phyloP scores from a whole-genome alignment of 2,797 vertebrate species.

The Cossypha caffra region DNA sequence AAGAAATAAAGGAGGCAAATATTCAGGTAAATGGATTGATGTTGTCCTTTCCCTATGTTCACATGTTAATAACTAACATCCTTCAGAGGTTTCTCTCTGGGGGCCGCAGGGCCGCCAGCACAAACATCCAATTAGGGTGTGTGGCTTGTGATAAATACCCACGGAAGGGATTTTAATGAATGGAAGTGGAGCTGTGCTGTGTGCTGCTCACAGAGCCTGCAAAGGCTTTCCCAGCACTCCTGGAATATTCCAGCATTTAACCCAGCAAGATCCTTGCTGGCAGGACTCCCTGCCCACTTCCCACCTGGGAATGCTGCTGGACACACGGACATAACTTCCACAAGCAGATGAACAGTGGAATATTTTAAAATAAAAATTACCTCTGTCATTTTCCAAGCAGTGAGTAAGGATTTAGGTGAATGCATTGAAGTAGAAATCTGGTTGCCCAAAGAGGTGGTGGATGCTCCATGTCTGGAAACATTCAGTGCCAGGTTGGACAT shows the following conservation, averaged over 20 bases:
- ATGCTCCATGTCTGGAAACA: not conserved
- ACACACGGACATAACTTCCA: not conserved
- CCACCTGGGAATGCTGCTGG: not conserved
- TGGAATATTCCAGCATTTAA: not conserved
- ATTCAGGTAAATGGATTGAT: slow-evolving; percentile 86
- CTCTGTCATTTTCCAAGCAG: not conserved
- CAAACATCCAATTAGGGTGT: slow-evolving; percentile 49
- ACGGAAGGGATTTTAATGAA: not conserved
- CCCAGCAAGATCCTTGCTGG: not conserved
- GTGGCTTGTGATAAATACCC: slow-evolving; percentile 31
- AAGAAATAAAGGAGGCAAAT: slow-evolving; percentile 97
- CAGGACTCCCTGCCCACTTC: not conserved
- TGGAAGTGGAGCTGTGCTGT: not conserved
- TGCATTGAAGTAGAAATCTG: not conserved
- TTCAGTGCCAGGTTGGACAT: rapidly evolving
- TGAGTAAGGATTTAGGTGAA: not conserved
- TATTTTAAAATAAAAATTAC: not conserved
- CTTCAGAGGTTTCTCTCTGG: slow-evolving; percentile 4
- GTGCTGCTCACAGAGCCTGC: not conserved
- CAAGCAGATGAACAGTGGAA: not conserved
- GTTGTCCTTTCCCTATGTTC: not conserved
- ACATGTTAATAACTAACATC: slow-evolving; percentile 7
- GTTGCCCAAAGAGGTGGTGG: not conserved
- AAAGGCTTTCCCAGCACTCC: not conserved
- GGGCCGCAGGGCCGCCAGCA: not conserved